Base-by-base conservation (phyloP, 2,113 vertebrate genomes). In the Bos indicus region DNA sequence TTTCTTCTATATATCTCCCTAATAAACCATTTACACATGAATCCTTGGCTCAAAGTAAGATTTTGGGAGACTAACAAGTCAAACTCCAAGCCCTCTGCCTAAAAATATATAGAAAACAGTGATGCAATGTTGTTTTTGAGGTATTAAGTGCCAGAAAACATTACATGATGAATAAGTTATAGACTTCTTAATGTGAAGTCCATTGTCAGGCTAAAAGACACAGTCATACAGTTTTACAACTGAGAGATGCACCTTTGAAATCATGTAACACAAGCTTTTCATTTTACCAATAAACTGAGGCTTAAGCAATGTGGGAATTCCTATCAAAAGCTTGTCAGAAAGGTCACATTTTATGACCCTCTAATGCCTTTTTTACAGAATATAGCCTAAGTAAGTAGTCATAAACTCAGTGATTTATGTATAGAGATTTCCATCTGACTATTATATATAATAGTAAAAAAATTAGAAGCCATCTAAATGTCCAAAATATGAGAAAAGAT, bases 321-420 rank as follows among this genome's bases (percentile, higher is more conserved):
- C 40, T 95, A 96, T 97, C 93, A 97, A 93, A 40, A 89, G 62
- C 54, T 89, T 97, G 81, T 95, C 93, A 98, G 86, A 97, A 97
- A 98, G 97, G 96, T 97, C 96, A 95, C 86, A 93, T 92, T 97
- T 97, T 98, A 98, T 94, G 81, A 96, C 64, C 25, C 46, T 81
- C 48, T 94, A 96, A 93, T 92, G 52, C n/a, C 14, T 15, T 94
- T 93, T 97, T 96, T 89, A 97, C 94, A 89, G 96, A 94, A 95
- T 71, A 97, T 93, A 93, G 67, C 78, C 71, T 64, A 91, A 74
- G 78, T 95, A 88, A 90, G 83, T 85, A 87, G 67, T 95, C 85
- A 97, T 98, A 98, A 97, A 97, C 57, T 80, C 43, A 96, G 57
- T 94, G 93, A 97, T 98, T 98, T 97, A 97, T 94, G 60, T 59